Evolutionary conservation across 1,140 invertebrate species (phyloP), one percentile per base, ranked within the genome.

Genomic region (Notospermus geniculatus): DNA sequence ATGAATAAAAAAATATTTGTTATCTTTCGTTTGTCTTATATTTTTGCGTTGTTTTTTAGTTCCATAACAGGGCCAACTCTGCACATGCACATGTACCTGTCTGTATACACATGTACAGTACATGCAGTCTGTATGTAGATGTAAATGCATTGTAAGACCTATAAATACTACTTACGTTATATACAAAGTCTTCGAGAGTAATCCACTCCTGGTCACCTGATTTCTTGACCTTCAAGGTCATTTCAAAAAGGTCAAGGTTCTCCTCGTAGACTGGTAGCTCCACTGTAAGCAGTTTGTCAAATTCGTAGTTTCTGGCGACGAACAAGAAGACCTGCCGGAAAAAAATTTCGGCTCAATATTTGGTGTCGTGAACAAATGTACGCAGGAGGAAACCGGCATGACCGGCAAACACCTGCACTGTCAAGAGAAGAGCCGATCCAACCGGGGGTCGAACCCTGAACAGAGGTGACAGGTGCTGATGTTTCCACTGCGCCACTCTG

Each of bases 91-190:
- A 9, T 25, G 23, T 56, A 13, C 13, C 15, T 29, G 13, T 56
- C 30, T 56, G 13, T 9, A 30, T 9, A 25, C 7, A 23, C 22
- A n/a, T n/a, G n/a, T n/a, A n/a, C n/a, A n/a, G n/a, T n/a, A n/a
- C n/a, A n/a, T n/a, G n/a, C n/a, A n/a, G 13, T 43, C 11, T 13
- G 11, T 43, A n/a, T 43, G n/a, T 43, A 43, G n/a, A 43, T 43
- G 39, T 43, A 43, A 53, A 15, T 23, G 23, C 50, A 53, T 54
- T 54, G 1, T 54, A 54, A 23, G 2, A 54, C n/a, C 17, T 15
- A 54, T 5, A 54, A 54, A n/a, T n/a, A n/a, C n/a, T 5, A 56
- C 46, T 50, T 50, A 50, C 46, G n/a, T 50, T 50, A 50, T 23
- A 50, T 5, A 27, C 25, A 27, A 7, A 50, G 25, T 50, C n/a